These are phyloP conservation scores for Discoglossus pictus DNA, from an alignment of 2,797 vertebrate species.

Conservation along the genomic window DNA sequence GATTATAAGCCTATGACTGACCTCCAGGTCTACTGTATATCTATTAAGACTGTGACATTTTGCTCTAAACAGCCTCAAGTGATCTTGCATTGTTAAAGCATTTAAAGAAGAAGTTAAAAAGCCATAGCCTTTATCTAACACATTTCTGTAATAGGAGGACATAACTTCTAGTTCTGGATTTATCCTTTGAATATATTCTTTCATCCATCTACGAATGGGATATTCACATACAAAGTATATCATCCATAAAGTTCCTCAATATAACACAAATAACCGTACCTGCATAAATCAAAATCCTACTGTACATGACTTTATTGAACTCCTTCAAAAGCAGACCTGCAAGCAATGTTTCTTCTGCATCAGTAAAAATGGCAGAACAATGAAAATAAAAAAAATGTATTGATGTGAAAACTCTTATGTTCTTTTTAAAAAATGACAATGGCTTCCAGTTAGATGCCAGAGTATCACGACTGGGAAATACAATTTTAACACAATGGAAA, in stretches of 20 bases:
- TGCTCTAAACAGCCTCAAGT: constrained; percentile 25
- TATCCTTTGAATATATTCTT: constrained; percentile 34
- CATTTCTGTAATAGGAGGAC: constrained; percentile 22
- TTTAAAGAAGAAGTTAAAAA: constrained; percentile 14
- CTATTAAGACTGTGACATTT: constrained; percentile 30
- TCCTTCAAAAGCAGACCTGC: too few relatives aligned
- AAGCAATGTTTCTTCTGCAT: too few relatives aligned
- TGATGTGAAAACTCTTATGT: too few relatives aligned
- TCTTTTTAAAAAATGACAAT: too few relatives aligned
- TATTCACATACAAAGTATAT: constrained; percentile 8
- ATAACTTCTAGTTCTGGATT: constrained; percentile 23
- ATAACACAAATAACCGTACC: neutral
- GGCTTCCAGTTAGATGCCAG: too few relatives aligned
- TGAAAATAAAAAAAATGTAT: too few relatives aligned
- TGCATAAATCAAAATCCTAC: neutral
- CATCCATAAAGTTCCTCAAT: neutral
- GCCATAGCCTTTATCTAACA: constrained; percentile 14
- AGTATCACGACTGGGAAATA: too few relatives aligned
- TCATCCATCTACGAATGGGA: neutral
- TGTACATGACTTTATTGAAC: too few relatives aligned
- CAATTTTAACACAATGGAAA: too few relatives aligned
- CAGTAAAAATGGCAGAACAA: too few relatives aligned
- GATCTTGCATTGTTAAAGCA: constrained; percentile 20
- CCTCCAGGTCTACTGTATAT: constrained; percentile 13
- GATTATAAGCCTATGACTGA: constrained; percentile 29